These are phyloP conservation scores for Napeogenes sylphis DNA, from an alignment of 2,888 invertebrate species.

Conservation along the genomic window DNA sequence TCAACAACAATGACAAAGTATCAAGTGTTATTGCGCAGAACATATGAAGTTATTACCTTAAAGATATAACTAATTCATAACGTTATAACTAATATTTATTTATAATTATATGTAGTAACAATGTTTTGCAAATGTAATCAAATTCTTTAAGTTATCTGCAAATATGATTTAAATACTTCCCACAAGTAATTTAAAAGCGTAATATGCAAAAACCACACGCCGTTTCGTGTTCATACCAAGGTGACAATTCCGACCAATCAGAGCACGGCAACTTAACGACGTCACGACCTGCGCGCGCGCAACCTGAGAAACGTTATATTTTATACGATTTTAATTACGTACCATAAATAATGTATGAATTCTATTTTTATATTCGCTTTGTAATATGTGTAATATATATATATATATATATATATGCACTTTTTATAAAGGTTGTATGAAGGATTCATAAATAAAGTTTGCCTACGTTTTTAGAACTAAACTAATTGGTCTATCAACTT, in stretches of 20 bases:
- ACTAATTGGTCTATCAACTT: too few species aligned
- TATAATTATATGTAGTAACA: not conserved
- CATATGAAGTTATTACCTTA: too few species aligned
- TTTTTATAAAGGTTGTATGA: too few species aligned
- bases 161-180: not conserved
- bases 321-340: slow-evolving; percentile 2
- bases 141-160: not conserved
- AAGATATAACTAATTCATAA: not conserved
- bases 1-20: too few species aligned
- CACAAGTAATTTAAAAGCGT: slow-evolving; percentile 8
- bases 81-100: not conserved
- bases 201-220: slow-evolving; percentile 7
- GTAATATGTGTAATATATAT: too few species aligned
- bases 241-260: slow-evolving; percentile 28
- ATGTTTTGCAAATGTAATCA: not conserved
- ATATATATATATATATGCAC: too few species aligned
- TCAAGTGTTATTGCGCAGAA: too few species aligned
- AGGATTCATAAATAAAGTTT: too few species aligned
- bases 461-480: too few species aligned
- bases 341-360: slow-evolving; percentile 3
- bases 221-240: slow-evolving; percentile 20
- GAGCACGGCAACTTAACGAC: slow-evolving; percentile 13
- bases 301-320: slow-evolving; percentile 12
- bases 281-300: slow-evolving; percentile 21
- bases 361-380: too few species aligned